Evolutionary conservation across 1,140 invertebrate genomes (phyloP).

Genomic region (Cotesia glomerata): DNA sequence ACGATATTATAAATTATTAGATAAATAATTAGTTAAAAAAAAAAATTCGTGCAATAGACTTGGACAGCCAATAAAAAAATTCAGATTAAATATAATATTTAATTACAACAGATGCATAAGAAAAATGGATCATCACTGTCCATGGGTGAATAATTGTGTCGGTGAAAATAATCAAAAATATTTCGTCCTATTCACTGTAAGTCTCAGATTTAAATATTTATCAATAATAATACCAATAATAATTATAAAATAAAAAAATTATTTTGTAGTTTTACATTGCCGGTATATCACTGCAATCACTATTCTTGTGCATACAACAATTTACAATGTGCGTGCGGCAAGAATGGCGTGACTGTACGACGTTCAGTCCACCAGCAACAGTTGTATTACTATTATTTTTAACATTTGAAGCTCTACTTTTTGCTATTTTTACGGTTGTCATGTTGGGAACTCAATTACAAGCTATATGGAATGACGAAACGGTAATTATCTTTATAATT

Average conservation of each 20-base stretch:
- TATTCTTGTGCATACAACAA: conserved; percentile 91
- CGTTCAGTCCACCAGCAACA: conserved; percentile 92
- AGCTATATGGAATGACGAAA: conserved; percentile 98
- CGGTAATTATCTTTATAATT: conserved; percentile 68
- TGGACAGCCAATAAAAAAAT: too few species aligned
- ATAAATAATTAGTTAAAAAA: too few species aligned
- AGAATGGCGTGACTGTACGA: conserved; percentile 94
- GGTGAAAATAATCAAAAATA: conserved; percentile 99
- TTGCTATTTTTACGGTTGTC: conserved; percentile 97
- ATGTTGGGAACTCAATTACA: conserved; percentile 98
- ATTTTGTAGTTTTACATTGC: conserved; percentile 95
- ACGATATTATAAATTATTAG: too few species aligned
- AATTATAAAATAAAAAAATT: conserved; percentile 1
- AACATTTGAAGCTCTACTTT: conserved; percentile 94
- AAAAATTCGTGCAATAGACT: too few species aligned
- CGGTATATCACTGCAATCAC: conserved; percentile 90
- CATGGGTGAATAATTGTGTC: conserved; percentile 99
- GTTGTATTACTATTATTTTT: conserved; percentile 95
- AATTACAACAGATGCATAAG: conserved; percentile 76
- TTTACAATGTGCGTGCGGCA: conserved; percentile 91
- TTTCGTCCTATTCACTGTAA: conserved; percentile 98
- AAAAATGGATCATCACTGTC: conserved; percentile 99
- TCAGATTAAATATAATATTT: too few species aligned
- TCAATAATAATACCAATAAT: background rate
- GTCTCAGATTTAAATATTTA: conserved; percentile 46